These are phyloP conservation scores for Sardinella longiceps DNA, from an alignment of 2,797 vertebrate species.

Conservation along the genomic window DNA sequence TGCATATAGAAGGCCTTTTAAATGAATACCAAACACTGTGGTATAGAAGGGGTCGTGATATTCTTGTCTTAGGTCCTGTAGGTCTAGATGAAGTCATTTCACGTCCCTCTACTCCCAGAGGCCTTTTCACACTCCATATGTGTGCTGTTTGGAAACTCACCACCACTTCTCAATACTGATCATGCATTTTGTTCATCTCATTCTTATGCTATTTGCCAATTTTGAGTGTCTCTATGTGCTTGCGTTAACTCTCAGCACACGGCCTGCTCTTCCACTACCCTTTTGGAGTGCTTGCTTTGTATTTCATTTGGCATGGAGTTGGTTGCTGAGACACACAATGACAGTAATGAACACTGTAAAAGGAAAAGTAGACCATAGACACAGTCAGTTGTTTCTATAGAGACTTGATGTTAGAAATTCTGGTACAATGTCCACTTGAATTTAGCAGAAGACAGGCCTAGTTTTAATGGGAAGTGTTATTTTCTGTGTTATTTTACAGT, in stretches of 20 bases:
- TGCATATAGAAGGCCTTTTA: neutral
- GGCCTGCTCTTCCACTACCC: neutral
- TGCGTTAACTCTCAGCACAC: neutral
- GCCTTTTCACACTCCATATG: neutral
- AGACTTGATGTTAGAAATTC: neutral
- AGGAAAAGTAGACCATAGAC: neutral
- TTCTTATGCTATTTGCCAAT: neutral
- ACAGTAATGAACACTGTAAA: neutral
- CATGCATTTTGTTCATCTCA: neutral
- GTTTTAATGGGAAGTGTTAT: neutral
- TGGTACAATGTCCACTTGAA: neutral
- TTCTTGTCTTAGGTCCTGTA: neutral
- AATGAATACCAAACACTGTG: neutral
- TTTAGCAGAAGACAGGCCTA: neutral
- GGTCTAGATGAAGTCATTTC: neutral
- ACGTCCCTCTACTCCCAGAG: neutral
- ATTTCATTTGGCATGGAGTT: neutral
- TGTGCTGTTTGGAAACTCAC: neutral
- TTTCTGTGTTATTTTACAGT: neutral
- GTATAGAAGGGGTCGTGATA: neutral
- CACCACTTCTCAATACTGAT: neutral
- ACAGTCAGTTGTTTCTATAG: neutral
- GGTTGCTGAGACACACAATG: neutral
- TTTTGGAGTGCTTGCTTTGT: neutral
- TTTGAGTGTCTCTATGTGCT: neutral